phyloP scores from a whole-genome alignment of 2,888 invertebrate species.

The Agrypnus murinus region DNA sequence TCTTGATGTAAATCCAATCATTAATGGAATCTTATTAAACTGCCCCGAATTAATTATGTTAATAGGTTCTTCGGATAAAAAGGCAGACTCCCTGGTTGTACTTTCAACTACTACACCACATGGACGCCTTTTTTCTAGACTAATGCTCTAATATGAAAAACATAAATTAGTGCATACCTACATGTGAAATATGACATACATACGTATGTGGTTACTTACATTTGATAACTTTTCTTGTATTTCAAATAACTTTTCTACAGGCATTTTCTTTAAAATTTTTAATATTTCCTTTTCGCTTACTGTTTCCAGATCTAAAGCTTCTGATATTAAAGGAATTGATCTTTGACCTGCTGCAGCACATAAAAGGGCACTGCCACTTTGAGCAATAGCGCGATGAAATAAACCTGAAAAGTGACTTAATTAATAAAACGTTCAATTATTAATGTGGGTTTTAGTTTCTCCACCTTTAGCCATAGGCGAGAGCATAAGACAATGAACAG shows the following conservation, averaged over 20 bases:
- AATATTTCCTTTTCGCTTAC: conserved; percentile 66
- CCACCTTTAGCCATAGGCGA: conserved; percentile 71
- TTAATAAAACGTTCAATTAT: too few species aligned
- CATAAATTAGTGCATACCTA: too few species aligned
- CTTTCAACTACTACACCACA: conserved; percentile 56
- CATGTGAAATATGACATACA: too few species aligned
- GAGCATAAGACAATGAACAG: conserved; percentile 71
- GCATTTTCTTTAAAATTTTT: conserved; percentile 66
- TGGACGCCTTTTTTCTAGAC: conserved; percentile 40
- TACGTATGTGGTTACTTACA: too few species aligned
- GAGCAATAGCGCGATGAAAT: conserved; percentile 66
- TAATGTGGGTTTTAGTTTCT: too few species aligned
- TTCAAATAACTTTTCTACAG: conserved; percentile 65
- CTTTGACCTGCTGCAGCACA: conserved; percentile 62
- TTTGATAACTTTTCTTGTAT: conserved; percentile 64
- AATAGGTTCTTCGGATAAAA: conserved; percentile 58
- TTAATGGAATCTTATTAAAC: conserved; percentile 60
- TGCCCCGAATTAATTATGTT: conserved; percentile 56
- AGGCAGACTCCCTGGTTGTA: conserved; percentile 53
- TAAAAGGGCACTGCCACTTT: conserved; percentile 65
- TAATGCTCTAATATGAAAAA: conserved; percentile 38
- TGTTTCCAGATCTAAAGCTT: conserved; percentile 66
- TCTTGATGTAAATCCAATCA: conserved; percentile 59
- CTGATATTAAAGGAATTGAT: conserved; percentile 65
- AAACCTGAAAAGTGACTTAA: too few species aligned